Evolutionary conservation across 1,140 invertebrate species (phyloP), one percentile per base, ranked within the genome.

Genomic region (Drosophila athabasca): DNA sequence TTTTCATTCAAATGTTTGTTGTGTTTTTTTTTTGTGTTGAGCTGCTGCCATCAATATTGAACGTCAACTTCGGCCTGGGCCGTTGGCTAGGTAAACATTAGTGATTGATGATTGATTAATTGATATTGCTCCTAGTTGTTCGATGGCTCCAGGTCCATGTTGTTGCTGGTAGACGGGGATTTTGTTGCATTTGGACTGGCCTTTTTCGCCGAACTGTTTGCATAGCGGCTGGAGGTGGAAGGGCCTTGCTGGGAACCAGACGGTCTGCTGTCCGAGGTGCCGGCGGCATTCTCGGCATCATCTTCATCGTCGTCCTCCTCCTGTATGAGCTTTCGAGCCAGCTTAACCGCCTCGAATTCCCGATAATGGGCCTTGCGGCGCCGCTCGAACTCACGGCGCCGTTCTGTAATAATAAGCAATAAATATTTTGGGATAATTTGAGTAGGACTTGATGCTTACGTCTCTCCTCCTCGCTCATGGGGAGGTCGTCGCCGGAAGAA

Each of bases 311-410:
- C 97, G 19, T 96, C 96, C 65, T 98, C 97, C 85, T 98, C 96
- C 65, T 97, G 94, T 93, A 99, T 95, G 60, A 98, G 93, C 92
- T 98, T 96, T 77, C 97, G 93, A 3, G 97, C 97, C 71, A 98
- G 92, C 92, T 98, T 96, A 0, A 99, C 95, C 4, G 97, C 97
- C 91, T 98, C 95, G 92, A 97, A 99, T 92, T 99, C 98, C 92
- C 99, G 98, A 92, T 99, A 99, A 92, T 99, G 99, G 67, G 96
- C 95, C 93, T 98, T 99, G 58, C 98, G 94, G 92, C 99, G 99
- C 44, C 95, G 94, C 92, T 98, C 96, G 91, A 99, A 99, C 66
- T 95, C 94, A 90, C 95, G 94, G 72, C 95, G 94, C 79, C 94
- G 94, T 64, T 93, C 95, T 96, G 69, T 62, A 93, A 80, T 91